Conservation (phyloP, 2,888 invertebrate species). For the Conistra vaccinii region DNA sequence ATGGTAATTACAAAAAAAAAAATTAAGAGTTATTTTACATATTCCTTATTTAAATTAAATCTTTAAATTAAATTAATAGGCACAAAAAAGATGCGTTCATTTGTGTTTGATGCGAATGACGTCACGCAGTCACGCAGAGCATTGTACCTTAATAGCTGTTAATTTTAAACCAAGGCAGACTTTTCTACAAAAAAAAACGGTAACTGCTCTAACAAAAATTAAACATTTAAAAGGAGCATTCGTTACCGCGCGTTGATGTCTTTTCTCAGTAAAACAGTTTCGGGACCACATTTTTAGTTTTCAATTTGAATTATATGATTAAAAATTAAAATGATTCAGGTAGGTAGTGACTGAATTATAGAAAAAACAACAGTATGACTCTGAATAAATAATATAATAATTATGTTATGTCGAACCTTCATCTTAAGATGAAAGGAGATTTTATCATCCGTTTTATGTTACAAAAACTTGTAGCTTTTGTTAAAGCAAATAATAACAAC, state of each 20-base stretch:
- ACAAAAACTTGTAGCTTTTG: not conserved
- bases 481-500: not conserved
- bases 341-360: not conserved
- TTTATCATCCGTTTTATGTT: not conserved
- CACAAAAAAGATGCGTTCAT: not conserved
- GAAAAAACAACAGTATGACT: not conserved
- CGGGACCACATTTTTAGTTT: not conserved
- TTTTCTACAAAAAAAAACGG: not conserved
- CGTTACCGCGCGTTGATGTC: constrained; percentile 62
- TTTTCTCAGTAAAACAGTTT: constrained; percentile 47
- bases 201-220: not conserved
- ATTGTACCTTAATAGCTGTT: not conserved
- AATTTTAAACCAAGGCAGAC: not conserved
- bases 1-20: not conserved
- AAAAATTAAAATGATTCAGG: not conserved
- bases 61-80: not conserved
- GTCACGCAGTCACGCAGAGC: not conserved
- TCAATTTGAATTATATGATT: not conserved
- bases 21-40: not conserved
- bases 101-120: not conserved
- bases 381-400: too few relatives aligned
- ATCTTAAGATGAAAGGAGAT: not conserved
- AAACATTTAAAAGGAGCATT: not conserved
- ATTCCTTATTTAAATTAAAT: not conserved
- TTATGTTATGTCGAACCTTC: not conserved